Evolutionary conservation across 2,113 vertebrate species (phyloP), one percentile per base, ranked within the genome.

Genomic region (Chaenocephalus aceratus): DNA sequence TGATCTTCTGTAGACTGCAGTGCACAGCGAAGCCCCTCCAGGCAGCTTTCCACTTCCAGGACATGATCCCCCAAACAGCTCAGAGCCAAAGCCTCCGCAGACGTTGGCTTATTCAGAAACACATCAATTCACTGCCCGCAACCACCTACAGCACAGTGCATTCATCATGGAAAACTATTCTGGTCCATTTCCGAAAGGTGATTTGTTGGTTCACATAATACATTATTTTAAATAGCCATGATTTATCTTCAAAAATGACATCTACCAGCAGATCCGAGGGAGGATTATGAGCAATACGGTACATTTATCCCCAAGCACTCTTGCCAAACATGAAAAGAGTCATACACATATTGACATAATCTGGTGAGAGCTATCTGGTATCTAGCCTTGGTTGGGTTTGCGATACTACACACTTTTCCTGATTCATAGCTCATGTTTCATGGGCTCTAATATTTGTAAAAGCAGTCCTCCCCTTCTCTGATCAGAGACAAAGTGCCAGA

Each of bases 81-180:
- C 26, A 0, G 56, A 88, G 90, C 89, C 92, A 92, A 88, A 90
- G 64, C 84, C 84, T 88, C 80, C 62, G 79, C 85, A 72, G 77
- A 72, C 64, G 10, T 58, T 85, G 83, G 85, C 80, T 90, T 81
- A 60, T 36, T 70, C 75, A 65, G 53, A 18, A 60, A 14, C 53
- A 5, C 70, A 83, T 84, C 66, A 75, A 85, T 72, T 74, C 71
- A 82, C 65, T 48, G 71, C 72, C 71, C 18, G n/a, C 81, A 81
- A 64, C 72, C 65, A 79, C 81, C 77, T 79, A 69, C 66, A 86
- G 77, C 68, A 74, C n/a, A 0, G 68, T 68, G 68, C 71, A 65
- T 7, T 79, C 80, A 60, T 57, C 69, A 62, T 30, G 72, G 77
- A 86, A 80, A 83, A 81, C 69, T 53, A 59, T 52, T 71, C 51